A percentile compares a stretch with the other conserved stretches of the same genome.
These are phyloP conservation scores for Rallus limicola DNA, from an alignment of 2,113 vertebrate genomes.

Conservation along the genomic window DNA sequence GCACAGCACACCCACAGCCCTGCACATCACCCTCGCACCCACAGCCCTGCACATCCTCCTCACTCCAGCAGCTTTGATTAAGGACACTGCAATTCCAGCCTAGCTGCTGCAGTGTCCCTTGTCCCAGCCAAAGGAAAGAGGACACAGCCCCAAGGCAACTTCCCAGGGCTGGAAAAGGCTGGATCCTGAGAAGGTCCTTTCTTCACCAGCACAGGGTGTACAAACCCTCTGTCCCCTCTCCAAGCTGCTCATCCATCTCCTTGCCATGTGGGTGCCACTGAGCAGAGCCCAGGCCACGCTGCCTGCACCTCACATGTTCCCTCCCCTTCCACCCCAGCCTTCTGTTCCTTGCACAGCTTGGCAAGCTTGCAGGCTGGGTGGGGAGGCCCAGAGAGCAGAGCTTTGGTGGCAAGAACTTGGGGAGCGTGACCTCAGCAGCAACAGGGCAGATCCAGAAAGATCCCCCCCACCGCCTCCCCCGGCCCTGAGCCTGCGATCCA, in stretches of 20 bases:
- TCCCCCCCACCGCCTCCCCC: too few species aligned
- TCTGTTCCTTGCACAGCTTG: background rate
- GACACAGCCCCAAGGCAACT: background rate
- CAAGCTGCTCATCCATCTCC: rapidly evolving
- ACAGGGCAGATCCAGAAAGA: background rate
- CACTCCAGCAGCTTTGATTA: background rate
- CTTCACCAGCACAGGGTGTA: background rate
- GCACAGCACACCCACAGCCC: too few species aligned
- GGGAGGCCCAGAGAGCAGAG: rapidly evolving
- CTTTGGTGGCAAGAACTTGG: background rate
- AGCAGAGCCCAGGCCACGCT: background rate
- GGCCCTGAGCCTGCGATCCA: rapidly evolving
- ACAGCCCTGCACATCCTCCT: background rate
- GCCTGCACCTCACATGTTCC: rapidly evolving
- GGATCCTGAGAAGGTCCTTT: background rate
- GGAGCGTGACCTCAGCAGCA: background rate
- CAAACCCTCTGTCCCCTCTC: background rate
- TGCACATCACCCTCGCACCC: too few species aligned
- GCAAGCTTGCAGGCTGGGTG: background rate
- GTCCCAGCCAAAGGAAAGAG: rapidly evolving
- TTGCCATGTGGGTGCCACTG: rapidly evolving
- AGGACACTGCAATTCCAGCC: rapidly evolving
- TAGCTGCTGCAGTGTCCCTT: background rate
- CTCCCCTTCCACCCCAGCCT: background rate
- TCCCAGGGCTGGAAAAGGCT: background rate